Evolutionary conservation across 2,113 vertebrate species (phyloP), one percentile per base, ranked within the genome.

Genomic region (Heterotilapia buettikoferi): DNA sequence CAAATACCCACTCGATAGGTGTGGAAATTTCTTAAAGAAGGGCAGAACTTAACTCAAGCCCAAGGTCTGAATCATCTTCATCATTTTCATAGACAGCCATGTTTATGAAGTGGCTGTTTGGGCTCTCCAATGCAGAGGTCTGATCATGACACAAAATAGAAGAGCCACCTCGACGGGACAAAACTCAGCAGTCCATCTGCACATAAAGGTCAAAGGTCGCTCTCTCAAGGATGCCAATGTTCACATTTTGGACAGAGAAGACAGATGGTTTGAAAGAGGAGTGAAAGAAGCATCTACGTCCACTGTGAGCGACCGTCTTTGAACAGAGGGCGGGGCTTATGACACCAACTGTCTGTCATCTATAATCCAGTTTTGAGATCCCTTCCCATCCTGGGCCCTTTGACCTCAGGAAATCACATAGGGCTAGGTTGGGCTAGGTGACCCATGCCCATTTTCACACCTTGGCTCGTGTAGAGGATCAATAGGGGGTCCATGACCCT

Each of bases 161-260:
- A 57, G 24, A 57, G 56, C 3, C 53, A 13, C 53, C 0, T 56
- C 2, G 11, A 56, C 11, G 1, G 53, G 53, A 56, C 53, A 24
- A 24, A 13, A 13, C 53, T 0, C n/a, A 1, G 5, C 9, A 6
- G 9, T 21, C 52, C 52, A 54, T 11, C 52, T 54, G 53, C 24
- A 59, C 24, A 5, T 59, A 29, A 59, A 59, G 56, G 56, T 59
- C 56, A 9, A 59, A 59, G 56, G 56, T 29, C 24, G 29, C 4
- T 29, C 24, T 29, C 13, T 57, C 3, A 1, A 5, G 54, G 12
- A 14, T 1, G 54, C 6, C 21, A 56, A 7, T 0, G 54, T 56
- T 56, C 54, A 56, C 54, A 56, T 56, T 56, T 21, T 56, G 11
- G 54, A 56, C 21, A 14, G 54, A 56, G 53, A 56, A 0, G 54